Evolutionary conservation across 2,888 invertebrate genomes (phyloP).

Genomic region (Stegophylla sp.): DNA sequence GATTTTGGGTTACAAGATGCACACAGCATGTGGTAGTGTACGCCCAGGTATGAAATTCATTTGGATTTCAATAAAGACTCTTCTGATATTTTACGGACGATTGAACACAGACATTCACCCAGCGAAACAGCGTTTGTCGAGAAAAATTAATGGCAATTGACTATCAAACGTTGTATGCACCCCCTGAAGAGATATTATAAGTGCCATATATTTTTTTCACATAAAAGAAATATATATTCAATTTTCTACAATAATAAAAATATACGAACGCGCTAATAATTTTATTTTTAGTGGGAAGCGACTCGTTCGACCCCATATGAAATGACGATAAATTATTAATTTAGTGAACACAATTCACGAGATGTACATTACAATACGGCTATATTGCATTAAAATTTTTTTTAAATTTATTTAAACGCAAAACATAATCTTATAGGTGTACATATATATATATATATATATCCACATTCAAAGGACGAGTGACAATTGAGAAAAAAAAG

Average conservation of each 20-base stretch:
- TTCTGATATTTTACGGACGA: conserved; percentile 49
- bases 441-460: too few relatives aligned
- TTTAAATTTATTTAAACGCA: background rate
- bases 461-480: background rate
- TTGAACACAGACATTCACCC: conserved; percentile 29
- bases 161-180: conserved; percentile 19
- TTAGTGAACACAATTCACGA: too few relatives aligned
- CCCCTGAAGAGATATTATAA: background rate
- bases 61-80: conserved; percentile 41
- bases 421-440: background rate
- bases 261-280: background rate
- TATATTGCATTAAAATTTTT: background rate
- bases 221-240: background rate
- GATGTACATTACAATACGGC: too few relatives aligned
- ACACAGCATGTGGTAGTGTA: conserved; percentile 50
- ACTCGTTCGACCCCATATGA: background rate
- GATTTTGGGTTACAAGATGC: conserved; percentile 42
- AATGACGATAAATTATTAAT: background rate
- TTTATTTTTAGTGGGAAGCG: background rate
- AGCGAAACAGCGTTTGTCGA: conserved; percentile 29
- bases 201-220: background rate
- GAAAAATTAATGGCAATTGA: conserved; percentile 49
- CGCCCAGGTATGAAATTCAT: conserved; percentile 57
- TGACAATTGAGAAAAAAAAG: background rate
- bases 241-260: background rate